Evolutionary conservation across 2,888 invertebrate genomes (phyloP), one percentile per base, ranked within the genome.

Genomic region (Blera fallax): DNA sequence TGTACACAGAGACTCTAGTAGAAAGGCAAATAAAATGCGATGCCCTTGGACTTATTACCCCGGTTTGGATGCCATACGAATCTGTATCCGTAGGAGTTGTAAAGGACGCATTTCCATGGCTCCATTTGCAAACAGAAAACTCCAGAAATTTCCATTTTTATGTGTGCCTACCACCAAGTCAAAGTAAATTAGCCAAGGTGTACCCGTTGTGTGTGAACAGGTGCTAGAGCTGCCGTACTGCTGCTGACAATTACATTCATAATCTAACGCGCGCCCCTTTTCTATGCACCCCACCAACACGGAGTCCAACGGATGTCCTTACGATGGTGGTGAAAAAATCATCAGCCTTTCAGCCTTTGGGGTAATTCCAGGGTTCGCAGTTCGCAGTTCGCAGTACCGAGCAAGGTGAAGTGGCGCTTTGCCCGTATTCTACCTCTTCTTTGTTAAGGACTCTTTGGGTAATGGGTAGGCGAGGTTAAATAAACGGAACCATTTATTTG

Each of bases 31-130:
- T 29, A 72, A 43, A 74, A 56, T 54, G 7, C 16, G 16, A 16
- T 56, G 48, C 52, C 78, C 78, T 78, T 78, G 70, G 70, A 54
- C 69, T 78, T 70, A 62, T 54, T 78, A 73, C 29, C 45, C 62
- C 32, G 7, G 16, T 56, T 58, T n/a, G 56, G 69, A 70, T 40
- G 58, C 1, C 29, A 37, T 16, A 14, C 34, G 14, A 34, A 48
- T 11, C 1, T 21, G 8, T 21, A 48, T 37, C 69, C 5, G 69
- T 43, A 48, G 45, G 43, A 14, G 45, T n/a, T 29, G 3, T 52
- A 18, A 4, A 29, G 2, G n/a, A 4, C 14, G 4, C n/a, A 24
- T 10, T 21, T 14, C 0, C 11, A n/a, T 34, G 6, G 37, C 37
- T 5, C n/a, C 8, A 34, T 32, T 24, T 27, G 48, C 16, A 43